Evolutionary conservation across 2,797 vertebrate genomes (phyloP).

Genomic region (Bradypus variegatus): DNA sequence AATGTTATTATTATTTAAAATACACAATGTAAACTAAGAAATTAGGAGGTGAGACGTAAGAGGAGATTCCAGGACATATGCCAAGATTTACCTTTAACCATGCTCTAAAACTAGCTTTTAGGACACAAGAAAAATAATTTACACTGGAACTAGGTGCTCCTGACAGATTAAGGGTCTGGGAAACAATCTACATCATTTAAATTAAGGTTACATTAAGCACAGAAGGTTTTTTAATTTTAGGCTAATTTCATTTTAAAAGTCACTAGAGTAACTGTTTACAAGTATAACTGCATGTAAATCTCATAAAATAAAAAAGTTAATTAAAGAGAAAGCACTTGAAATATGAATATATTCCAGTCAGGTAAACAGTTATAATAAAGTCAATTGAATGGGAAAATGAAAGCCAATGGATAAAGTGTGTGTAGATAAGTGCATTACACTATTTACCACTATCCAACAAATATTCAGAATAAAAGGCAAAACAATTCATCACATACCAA

Average conservation of each 20-base stretch:
- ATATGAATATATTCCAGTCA: conserved; percentile 1
- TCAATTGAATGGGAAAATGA: background rate
- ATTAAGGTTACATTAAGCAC: background rate
- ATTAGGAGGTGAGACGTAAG: background rate
- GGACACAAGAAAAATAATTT: background rate
- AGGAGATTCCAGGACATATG: background rate
- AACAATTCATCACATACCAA: background rate
- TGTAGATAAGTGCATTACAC: background rate
- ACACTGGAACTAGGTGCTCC: background rate
- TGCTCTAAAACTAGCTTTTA: background rate
- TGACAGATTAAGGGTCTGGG: background rate
- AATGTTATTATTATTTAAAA: conserved; percentile 14
- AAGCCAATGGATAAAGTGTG: background rate
- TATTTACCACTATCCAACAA: conserved; percentile 43
- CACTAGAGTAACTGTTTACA: background rate
- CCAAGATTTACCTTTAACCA: background rate
- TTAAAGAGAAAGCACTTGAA: conserved; percentile 9
- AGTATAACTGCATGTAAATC: background rate
- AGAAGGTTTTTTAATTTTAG: conserved; percentile 17
- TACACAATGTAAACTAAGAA: background rate
- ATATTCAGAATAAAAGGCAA: conserved; percentile 25
- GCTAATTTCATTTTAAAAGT: conserved; percentile 12
- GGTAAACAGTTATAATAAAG: background rate
- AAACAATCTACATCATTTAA: background rate
- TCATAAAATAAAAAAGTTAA: background rate